Percentiles rank a stretch among this genome's conserved stretches.
phyloP scores from a whole-genome alignment of 1,140 invertebrate species.

The Sesamia nonagrioides region DNA sequence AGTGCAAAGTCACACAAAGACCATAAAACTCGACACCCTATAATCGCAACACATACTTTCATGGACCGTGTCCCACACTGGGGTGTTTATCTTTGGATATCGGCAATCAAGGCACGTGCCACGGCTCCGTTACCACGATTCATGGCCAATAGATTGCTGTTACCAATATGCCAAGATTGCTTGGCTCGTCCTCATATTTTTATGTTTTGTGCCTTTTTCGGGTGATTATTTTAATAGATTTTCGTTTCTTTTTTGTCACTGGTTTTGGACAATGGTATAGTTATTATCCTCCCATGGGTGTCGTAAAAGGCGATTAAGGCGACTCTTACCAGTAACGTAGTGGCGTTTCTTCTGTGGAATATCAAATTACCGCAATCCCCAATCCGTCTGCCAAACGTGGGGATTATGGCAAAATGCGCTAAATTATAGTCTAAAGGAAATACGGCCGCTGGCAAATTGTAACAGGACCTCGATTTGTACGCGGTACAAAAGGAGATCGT shows the following conservation, averaged over 20 bases:
- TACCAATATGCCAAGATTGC: slow-evolving; percentile 47
- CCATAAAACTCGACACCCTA: slow-evolving; percentile 3
- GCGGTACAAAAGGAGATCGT: no score
- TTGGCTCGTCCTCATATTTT: slow-evolving; percentile 5
- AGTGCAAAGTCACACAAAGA: not conserved
- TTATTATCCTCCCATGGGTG: no score
- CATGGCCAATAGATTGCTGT: slow-evolving; percentile 46
- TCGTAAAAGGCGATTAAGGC: no score
- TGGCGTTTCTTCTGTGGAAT: no score
- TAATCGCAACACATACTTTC: slow-evolving; percentile 25
- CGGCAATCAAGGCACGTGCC: slow-evolving; percentile 26
- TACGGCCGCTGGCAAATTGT: no score
- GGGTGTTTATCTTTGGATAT: slow-evolving; percentile 13
- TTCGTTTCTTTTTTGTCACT: not conserved
- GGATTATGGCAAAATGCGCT: no score
- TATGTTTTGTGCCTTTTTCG: not conserved
- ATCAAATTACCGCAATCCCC: no score
- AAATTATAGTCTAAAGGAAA: no score
- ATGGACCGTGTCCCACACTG: not conserved
- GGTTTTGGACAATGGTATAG: not conserved
- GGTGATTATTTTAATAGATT: not conserved
- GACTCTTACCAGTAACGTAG: no score
- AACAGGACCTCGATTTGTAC: no score
- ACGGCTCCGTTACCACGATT: slow-evolving; percentile 43
- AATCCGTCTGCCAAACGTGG: no score